phyloP scores from a whole-genome alignment of 2,797 vertebrate genomes.

The Meda fulgida region DNA sequence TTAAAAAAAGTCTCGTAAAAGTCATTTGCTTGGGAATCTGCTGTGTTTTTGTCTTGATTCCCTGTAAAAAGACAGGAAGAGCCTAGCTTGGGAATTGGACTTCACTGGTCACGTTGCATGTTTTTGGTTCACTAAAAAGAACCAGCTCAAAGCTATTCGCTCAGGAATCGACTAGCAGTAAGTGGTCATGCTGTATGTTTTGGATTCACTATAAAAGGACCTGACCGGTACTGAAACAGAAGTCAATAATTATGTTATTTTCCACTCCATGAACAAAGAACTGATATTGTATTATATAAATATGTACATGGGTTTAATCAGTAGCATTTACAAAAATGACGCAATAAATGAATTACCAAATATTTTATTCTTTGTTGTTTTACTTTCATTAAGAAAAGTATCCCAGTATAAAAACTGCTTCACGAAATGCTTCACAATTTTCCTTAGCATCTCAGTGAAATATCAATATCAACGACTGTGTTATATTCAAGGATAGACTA shows the following conservation, averaged over 20 bases:
- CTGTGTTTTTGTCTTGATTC: not conserved
- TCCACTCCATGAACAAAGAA: not conserved
- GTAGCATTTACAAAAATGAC: not conserved
- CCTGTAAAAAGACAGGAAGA: not conserved
- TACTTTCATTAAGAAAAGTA: not conserved
- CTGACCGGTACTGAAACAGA: not conserved
- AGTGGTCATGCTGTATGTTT: not conserved
- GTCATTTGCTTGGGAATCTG: not conserved
- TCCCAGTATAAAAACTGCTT: not conserved
- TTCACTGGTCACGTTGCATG: not conserved
- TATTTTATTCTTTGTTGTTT: not conserved
- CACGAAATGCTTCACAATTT: no score
- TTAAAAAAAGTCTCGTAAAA: not conserved
- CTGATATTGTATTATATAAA: not conserved
- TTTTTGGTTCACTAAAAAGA: not conserved
- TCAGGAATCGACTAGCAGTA: not conserved
- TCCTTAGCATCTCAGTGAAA: not conserved
- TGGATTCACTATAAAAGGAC: no score
- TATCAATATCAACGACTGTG: not conserved
- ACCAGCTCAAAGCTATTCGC: not conserved
- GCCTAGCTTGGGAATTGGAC: not conserved
- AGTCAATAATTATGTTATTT: not conserved
- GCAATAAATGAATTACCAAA: not conserved
- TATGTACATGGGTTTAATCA: not conserved
- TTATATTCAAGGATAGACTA: slow-evolving; percentile 20